These are phyloP conservation scores for Phainopepla nitens DNA, from an alignment of 2,113 vertebrate species.

Conservation along the genomic window DNA sequence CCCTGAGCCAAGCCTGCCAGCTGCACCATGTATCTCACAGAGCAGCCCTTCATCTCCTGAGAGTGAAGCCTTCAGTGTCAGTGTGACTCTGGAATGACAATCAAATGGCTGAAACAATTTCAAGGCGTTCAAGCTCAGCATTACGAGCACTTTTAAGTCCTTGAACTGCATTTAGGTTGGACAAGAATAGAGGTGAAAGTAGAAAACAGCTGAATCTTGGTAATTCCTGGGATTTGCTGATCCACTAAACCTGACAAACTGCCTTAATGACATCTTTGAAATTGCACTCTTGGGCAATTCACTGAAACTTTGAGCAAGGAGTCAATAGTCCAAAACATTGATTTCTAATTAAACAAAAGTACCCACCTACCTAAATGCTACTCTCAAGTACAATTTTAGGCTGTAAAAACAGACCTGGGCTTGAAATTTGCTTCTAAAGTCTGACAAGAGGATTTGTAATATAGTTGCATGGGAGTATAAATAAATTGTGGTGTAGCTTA, in stretches of 20 bases:
- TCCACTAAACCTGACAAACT: conserved; percentile 37
- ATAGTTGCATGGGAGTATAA: neutral
- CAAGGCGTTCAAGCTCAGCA: fast-evolving
- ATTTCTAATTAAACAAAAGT: conserved; percentile 46
- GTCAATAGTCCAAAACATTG: conserved; percentile 49
- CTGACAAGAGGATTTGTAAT: neutral
- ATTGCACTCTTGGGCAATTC: conserved; percentile 1
- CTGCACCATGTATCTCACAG: neutral
- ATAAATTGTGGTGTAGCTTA: neutral
- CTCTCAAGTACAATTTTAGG: neutral
- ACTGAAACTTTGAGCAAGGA: conserved; percentile 43
- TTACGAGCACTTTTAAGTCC: neutral
- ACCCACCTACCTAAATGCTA: neutral
- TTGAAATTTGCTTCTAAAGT: neutral
- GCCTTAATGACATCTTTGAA: neutral
- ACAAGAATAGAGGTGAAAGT: conserved; percentile 45
- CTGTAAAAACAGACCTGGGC: neutral
- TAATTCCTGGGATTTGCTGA: conserved; percentile 58
- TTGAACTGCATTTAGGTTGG: neutral
- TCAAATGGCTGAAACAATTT: neutral
- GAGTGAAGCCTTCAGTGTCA: neutral
- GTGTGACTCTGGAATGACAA: neutral
- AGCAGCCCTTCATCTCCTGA: neutral
- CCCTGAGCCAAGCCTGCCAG: neutral
- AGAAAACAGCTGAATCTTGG: conserved; percentile 43